Base-by-base conservation (phyloP, 2,113 vertebrate genomes). In the Microcebus jonahi region DNA sequence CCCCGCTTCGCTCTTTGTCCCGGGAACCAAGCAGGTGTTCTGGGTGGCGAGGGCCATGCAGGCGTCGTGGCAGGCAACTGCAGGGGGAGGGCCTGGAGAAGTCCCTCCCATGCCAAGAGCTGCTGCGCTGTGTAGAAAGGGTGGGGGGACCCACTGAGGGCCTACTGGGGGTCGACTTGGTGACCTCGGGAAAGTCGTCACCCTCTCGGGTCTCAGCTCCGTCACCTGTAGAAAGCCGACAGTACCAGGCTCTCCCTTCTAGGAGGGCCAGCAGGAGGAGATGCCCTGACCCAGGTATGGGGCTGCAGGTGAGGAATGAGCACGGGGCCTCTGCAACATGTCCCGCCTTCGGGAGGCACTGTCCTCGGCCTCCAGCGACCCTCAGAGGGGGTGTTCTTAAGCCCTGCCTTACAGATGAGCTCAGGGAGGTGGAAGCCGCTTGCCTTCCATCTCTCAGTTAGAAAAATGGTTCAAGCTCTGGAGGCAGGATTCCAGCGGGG, bases 1-100 rank as follows among this genome's bases (percentile, higher is more conserved):
- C 75, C 87, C 2, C 0, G 67, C 23, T 57, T 77, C 8, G n/a
- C 73, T 73, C 68, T 97, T 95, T 97, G 96, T 97, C 94, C 81
- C 55, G 89, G 83, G 88, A 57, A 48, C 68, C 10, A 4, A 12
- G 57, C 77, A 75, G 55, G 91, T 90, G 95, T 48, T 50, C 45
- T 34, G 20, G 59, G 31, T 1, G 88, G 34, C 63, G 18, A 39
- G 23, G 31, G n/a, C 31, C 7, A 2, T 13, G 2, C 2, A 12
- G 70, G 8, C 25, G 34, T 83, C 45, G 45, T 48, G 8, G 59
- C 6, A 13, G 91, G 15, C 13, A 20, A 1, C 3, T 39, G n/a
- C 0, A 0, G 17, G n/a, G 15, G 45, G 36, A n/a, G 61, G 23
- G 15, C 31, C 59, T 10, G 21, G 14, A 71, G 88, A 73, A 25